Conservation (phyloP, 2,888 invertebrate genomes). For the Hydrotaea diabolus region DNA sequence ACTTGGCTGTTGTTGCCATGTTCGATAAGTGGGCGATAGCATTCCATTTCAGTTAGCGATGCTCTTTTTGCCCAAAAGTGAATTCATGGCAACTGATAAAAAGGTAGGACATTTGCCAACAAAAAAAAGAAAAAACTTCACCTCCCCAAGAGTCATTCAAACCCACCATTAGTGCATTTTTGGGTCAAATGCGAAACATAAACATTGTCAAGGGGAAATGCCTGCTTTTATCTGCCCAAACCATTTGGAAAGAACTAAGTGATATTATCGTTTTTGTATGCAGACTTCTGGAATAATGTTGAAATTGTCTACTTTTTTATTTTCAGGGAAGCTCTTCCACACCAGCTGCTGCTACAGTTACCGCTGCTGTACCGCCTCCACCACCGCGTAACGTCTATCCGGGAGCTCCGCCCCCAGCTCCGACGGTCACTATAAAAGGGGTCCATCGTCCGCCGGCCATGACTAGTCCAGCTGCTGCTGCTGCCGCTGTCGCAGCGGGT, state of each 20-base stretch:
- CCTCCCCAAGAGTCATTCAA: background rate
- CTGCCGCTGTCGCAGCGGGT: constrained; percentile 81
- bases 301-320: constrained; percentile 13
- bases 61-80: constrained; percentile 35
- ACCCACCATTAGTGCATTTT: constrained; percentile 11
- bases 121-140: background rate
- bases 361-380: constrained; percentile 64
- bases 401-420: constrained; percentile 80
- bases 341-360: constrained; percentile 49
- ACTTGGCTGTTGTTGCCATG: background rate
- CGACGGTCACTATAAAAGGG: constrained; percentile 80
- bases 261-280: background rate
- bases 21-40: constrained; percentile 47
- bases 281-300: background rate
- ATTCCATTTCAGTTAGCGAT: constrained; percentile 31
- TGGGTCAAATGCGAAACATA: constrained; percentile 15
- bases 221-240: background rate
- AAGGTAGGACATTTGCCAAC: constrained; percentile 1
- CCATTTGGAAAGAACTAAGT: background rate
- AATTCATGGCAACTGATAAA: constrained; percentile 10
- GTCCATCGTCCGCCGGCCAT: constrained; percentile 80
- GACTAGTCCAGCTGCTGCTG: constrained; percentile 81
- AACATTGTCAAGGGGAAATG: background rate
- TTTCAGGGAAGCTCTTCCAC: constrained; percentile 68
- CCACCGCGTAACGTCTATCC: constrained; percentile 79